Percentiles rank a stretch among this genome's conserved stretches.
Conservation (phyloP, 1,140 invertebrate species). For the Macrostomum lignano region DNA sequence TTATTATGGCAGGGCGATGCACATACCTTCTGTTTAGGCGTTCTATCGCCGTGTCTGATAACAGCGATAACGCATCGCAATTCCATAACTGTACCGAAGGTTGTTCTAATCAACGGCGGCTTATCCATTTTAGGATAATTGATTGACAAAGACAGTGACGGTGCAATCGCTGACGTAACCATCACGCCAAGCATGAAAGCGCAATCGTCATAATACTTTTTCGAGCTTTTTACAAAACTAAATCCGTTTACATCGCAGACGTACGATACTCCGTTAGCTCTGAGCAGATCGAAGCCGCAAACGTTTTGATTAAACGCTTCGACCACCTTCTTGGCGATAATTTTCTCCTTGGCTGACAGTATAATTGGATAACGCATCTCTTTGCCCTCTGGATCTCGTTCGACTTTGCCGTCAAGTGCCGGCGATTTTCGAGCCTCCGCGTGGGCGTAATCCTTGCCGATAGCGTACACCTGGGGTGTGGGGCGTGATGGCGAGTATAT, state of each 20-base stretch:
- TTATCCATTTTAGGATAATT: conserved; percentile 1
- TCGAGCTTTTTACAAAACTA: conserved; percentile 96
- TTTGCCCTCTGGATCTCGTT: conserved; percentile 81
- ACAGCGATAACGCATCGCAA: conserved; percentile 80
- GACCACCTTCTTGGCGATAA: conserved; percentile 92
- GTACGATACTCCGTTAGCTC: conserved; percentile 86
- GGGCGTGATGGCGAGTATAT: not conserved
- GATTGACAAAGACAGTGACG: not conserved
- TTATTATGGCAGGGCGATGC: too few relatives aligned
- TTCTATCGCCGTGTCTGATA: conserved; percentile 85
- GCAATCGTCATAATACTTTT: conserved; percentile 97
- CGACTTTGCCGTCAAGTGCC: conserved; percentile 72
- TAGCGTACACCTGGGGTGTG: conserved; percentile 41
- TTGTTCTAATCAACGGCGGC: conserved; percentile 18
- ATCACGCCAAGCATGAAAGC: conserved; percentile 51
- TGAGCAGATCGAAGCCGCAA: conserved; percentile 86
- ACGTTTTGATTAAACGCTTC: conserved; percentile 50
- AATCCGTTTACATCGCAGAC: conserved; percentile 99
- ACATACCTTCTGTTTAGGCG: conserved; percentile 86
- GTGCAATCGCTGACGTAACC: not conserved
- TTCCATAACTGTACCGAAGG: conserved; percentile 44
- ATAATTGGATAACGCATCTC: conserved; percentile 95
- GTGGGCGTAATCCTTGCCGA: conserved; percentile 95
- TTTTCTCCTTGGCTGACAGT: conserved; percentile 75
- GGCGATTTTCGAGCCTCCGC: conserved; percentile 87